Base-by-base conservation (phyloP, 2,113 vertebrate genomes). In the Colaptes auratus region DNA sequence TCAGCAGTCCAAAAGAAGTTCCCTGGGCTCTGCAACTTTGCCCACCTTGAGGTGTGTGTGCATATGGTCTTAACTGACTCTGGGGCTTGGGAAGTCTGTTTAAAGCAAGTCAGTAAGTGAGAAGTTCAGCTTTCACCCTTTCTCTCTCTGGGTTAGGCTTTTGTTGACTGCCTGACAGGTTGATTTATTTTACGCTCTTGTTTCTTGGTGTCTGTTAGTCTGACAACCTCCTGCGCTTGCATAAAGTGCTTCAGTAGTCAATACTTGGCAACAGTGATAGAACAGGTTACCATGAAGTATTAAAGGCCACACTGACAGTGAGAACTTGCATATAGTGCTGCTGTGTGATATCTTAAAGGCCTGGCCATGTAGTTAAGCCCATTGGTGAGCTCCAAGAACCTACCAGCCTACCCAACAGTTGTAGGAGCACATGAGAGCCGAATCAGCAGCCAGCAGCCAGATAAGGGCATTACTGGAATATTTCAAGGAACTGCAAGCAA, bases 221-320 rank as follows among this genome's bases (percentile, higher is more conserved):
- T 56, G 28, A 33, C 0, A 3, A 48, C 30, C 24, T 67, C 4
- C 46, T 35, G 15, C 0, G 0, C 25, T 85, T 25, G 15, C 0
- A 0, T 30, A 16, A 93, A 81, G 28, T 1, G 0, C 16, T 69
- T 75, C 75, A 33, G 48, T 3, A 52, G 42, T 12, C 59, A 59
- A 24, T 16, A 10, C 4, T 12, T 2, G 24, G 39, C 39, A 50
- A 44, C 3, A 0, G 7, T 48, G 64, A 24, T 25, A 63, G 12
- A 15, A 3, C 15, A 9, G 28, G 31, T 56, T 82, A 16, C 35
- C 33, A 4, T 8, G 6, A 52, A 55, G 18, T 35, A 28, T 30
- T 36, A 15, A 88, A 74, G 76, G 76, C 44, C n/a, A 17, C 6
- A 3, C 1, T 9, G 18, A 28, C 35, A 10, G 46, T 4, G n/a